Evolutionary conservation across 2,113 vertebrate species (phyloP), one percentile per base, ranked within the genome.

Genomic region (Callipepla californica): DNA sequence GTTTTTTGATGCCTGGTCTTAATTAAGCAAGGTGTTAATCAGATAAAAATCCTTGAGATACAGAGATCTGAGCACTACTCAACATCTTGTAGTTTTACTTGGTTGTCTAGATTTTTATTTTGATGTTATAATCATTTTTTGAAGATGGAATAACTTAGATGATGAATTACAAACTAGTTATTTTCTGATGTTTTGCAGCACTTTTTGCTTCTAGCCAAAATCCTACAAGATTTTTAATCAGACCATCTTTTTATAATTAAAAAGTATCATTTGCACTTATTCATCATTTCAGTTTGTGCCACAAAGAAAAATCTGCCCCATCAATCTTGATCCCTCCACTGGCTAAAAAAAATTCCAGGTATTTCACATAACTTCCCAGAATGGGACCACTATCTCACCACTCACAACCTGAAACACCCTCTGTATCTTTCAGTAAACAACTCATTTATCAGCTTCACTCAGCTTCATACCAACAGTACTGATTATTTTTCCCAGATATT

Each of bases 291-390:
- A 28, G 13, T 65, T 23, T n/a, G 36, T 61, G 48, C 40, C 62
- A 73, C 62, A 62, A 84, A 80, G 90, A 94, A 48, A 90, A 92
- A 93, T 88, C 79, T 88, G 36, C 89, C 67, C 50, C 36, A 94
- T 89, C 74, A 38, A 9, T 86, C 80, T 75, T 63, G 25, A 36
- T 92, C 73, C 55, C 77, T 80, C 55, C 59, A 17, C 38, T 42
- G 5, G 16, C 42, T 86, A 68, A 78, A 90, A 95, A 30, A 12
- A 72, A 47, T 72, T 65, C 21, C 66, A 74, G 68, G 80, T 94
- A 68, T 81, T 89, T 85, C 36, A 20, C 36, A 30, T 11, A 86
- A 67, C 34, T 50, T 93, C 50, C 25, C 30, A 65, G 18, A 11
- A 47, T 17, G 57, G 38, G 18, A 68, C 44, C 32, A 85, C 50